These are phyloP conservation scores for Rafetus swinhoei DNA, from an alignment of 2,113 vertebrate species.

Conservation along the genomic window DNA sequence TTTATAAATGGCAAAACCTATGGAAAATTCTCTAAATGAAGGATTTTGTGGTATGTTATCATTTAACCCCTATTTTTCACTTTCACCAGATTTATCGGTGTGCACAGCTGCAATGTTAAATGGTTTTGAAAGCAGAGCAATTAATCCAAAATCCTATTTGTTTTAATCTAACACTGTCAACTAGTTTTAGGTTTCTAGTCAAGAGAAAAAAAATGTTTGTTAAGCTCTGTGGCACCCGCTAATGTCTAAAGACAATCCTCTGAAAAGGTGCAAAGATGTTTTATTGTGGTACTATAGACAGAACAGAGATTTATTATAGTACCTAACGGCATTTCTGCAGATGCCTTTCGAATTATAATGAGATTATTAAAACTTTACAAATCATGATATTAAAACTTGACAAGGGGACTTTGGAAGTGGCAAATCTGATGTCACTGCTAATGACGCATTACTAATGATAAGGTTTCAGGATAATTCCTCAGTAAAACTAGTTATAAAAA, in stretches of 20 bases:
- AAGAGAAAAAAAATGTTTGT: conserved; percentile 60
- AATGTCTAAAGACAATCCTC: conserved; percentile 74
- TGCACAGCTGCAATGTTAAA: conserved; percentile 49
- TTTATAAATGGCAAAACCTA: conserved; percentile 32
- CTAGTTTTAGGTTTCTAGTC: conserved; percentile 64
- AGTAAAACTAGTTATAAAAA: conserved; percentile 75
- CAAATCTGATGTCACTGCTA: conserved; percentile 72
- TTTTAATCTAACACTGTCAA: conserved; percentile 71
- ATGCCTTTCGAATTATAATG: conserved; percentile 79
- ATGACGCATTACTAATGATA: conserved; percentile 72
- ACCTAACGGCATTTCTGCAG: conserved; percentile 69
- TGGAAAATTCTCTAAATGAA: conserved; percentile 48
- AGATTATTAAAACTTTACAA: conserved; percentile 83
- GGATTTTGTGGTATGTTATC: conserved; percentile 20
- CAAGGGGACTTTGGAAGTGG: conserved; percentile 70
- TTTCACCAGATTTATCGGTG: conserved; percentile 54
- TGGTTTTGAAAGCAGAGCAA: conserved; percentile 61
- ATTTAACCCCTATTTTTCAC: conserved; percentile 60
- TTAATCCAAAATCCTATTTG: conserved; percentile 73
- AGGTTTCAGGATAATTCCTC: conserved; percentile 72
- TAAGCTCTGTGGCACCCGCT: conserved; percentile 64
- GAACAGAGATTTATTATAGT: conserved; percentile 75
- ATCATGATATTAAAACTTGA: conserved; percentile 77
- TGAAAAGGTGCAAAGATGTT: conserved; percentile 71
- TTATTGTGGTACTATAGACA: conserved; percentile 69